Percentiles rank a stretch among this genome's conserved stretches.
Evolutionary conservation across 2,797 vertebrate species (phyloP).

Genomic region (Rhadinocentrus ornatus): DNA sequence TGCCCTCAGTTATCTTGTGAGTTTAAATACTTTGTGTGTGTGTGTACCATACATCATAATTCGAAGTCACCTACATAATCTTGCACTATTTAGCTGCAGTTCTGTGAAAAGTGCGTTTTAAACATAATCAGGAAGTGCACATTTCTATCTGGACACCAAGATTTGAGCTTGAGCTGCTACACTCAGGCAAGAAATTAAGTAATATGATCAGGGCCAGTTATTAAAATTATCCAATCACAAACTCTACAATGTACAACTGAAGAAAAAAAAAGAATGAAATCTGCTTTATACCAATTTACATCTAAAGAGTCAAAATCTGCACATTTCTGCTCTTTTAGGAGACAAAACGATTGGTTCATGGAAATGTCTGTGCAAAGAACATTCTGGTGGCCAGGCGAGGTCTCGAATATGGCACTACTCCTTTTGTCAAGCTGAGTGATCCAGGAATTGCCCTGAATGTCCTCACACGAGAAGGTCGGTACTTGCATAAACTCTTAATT

Average conservation of each 20-base stretch:
- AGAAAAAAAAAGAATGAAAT: not conserved
- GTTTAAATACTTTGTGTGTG: slow-evolving; percentile 38
- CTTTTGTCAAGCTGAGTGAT: slow-evolving; percentile 95
- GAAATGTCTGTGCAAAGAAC: slow-evolving; percentile 94
- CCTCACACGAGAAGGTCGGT: slow-evolving; percentile 90
- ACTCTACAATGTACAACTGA: no score
- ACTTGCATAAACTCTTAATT: not conserved
- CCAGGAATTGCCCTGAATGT: slow-evolving; percentile 87
- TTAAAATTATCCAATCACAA: slow-evolving; percentile 1
- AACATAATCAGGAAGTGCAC: not conserved
- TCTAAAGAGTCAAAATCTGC: not conserved
- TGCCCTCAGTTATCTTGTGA: slow-evolving; percentile 92
- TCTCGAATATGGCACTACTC: slow-evolving; percentile 82
- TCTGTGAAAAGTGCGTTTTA: not conserved
- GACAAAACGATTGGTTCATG: slow-evolving; percentile 89
- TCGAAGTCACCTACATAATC: not conserved
- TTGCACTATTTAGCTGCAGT: not conserved
- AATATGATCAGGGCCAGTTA: slow-evolving; percentile 7
- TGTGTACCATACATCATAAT: not conserved
- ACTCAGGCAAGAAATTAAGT: slow-evolving; percentile 25
- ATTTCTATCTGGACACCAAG: not conserved
- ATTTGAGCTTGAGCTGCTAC: slow-evolving; percentile 18
- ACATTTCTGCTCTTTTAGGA: slow-evolving; percentile 80
- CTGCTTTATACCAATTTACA: not conserved
- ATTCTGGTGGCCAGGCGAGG: slow-evolving; percentile 89